phyloP scores from a whole-genome alignment of 2,888 invertebrate species.

The Disparrhopalites patrizii region DNA sequence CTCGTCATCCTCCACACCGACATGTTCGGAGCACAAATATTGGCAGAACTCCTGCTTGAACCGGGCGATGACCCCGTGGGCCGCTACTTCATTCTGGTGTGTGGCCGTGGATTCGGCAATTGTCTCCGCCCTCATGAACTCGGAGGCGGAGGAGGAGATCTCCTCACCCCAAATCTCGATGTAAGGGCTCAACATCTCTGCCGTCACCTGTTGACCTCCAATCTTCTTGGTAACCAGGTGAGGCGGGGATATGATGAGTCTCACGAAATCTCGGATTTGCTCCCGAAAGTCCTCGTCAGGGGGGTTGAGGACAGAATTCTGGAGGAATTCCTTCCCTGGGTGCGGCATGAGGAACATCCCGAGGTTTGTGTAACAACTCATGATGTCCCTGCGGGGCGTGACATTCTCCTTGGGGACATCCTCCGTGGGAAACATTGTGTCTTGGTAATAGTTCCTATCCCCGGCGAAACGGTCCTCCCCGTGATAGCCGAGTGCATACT shows the following conservation, averaged over 20 bases:
- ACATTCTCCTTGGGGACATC: background rate
- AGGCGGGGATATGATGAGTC: background rate
- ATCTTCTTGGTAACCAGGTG: conserved; percentile 5
- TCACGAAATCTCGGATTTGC: background rate
- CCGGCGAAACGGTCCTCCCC: background rate
- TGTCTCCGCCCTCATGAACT: background rate
- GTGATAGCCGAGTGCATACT: background rate
- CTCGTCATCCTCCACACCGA: background rate
- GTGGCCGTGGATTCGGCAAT: background rate
- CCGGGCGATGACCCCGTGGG: background rate
- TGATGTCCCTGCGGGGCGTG: background rate
- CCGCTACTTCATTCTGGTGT: conserved; percentile 4
- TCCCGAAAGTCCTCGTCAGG: conserved; percentile 2
- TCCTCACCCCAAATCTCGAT: background rate
- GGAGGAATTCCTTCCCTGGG: conserved; percentile 6
- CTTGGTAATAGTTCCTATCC: background rate
- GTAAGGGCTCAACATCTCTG: background rate
- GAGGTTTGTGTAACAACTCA: background rate
- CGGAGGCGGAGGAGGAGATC: background rate
- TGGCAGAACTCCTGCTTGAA: background rate
- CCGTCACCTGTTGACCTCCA: background rate
- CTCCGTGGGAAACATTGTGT: background rate
- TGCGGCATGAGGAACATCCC: conserved; percentile 8
- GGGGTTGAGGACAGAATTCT: background rate
- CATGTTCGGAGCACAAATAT: background rate